Evolutionary conservation across 2,888 invertebrate genomes (phyloP).

Genomic region (Dorcus parallelipipedus): DNA sequence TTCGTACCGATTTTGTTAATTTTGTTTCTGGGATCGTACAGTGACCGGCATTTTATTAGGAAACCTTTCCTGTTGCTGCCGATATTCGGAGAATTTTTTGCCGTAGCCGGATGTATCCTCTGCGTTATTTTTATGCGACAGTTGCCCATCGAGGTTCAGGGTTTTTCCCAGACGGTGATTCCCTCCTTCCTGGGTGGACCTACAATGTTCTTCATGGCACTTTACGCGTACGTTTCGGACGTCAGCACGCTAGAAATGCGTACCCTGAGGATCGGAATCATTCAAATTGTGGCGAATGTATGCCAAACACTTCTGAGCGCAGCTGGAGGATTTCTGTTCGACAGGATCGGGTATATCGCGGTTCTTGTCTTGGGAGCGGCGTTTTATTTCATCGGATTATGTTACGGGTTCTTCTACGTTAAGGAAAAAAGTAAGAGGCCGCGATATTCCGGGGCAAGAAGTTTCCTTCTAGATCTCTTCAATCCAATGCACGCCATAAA

Average conservation of each 20-base stretch:
- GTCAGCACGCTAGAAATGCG: slow-evolving; percentile 55
- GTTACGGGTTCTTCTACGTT: slow-evolving; percentile 40
- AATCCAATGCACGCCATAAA: slow-evolving; percentile 40
- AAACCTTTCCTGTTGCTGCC: slow-evolving; percentile 47
- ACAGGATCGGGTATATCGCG: slow-evolving; percentile 37
- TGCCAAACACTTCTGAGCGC: slow-evolving; percentile 16
- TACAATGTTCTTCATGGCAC: slow-evolving; percentile 47
- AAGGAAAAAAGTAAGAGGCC: slow-evolving; percentile 32
- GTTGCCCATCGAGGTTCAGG: slow-evolving; percentile 54
- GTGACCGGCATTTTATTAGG: slow-evolving; percentile 44
- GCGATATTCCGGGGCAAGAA: slow-evolving; percentile 13
- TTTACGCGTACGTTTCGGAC: slow-evolving; percentile 46
- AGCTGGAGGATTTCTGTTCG: slow-evolving; percentile 40
- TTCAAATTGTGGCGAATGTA: slow-evolving; percentile 42
- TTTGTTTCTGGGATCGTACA: slow-evolving; percentile 45
- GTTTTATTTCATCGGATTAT: slow-evolving; percentile 35
- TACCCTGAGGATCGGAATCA: slow-evolving; percentile 60
- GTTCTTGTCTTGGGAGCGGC: slow-evolving; percentile 35
- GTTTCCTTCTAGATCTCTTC: slow-evolving; percentile 38
- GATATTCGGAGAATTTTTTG: slow-evolving; percentile 45
- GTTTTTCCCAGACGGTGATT: slow-evolving; percentile 54
- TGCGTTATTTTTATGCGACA: slow-evolving; percentile 56
- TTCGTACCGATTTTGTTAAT: slow-evolving; percentile 42
- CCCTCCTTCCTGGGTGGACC: slow-evolving; percentile 59
- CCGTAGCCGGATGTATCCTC: slow-evolving; percentile 52